Base-by-base conservation (phyloP, 2,888 invertebrate genomes). In the Xanthostigma xanthostigma region DNA sequence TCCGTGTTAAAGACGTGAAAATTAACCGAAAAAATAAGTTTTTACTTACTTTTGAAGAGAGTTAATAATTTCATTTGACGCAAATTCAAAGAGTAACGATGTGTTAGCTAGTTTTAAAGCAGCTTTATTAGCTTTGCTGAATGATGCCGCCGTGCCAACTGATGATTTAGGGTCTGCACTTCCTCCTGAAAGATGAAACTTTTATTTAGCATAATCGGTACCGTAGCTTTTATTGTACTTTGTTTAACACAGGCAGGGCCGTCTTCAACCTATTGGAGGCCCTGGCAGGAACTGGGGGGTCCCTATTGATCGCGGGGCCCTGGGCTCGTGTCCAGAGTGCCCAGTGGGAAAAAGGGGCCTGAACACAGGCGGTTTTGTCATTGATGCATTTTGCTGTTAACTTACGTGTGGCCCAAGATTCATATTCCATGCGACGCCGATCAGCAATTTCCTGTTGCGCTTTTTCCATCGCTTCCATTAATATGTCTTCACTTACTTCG, bases 131-230 rank as follows among this genome's bases (percentile, higher is more conserved):
- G 92, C 90, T 60, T 91, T 90, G 49, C 88, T 89, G 67, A 92
- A 91, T 0, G 90, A 89, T 1, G 90, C 91, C 1, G 90, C 90
- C 0, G 84, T 88, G 3, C 92, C 91, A 11, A 82, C 79, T 0
- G 91, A 82, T 0, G 90, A 89, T 59, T 85, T 86, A 0, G 91
- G 87, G 62, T 90, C 90, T 0, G 86, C 84, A 56, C 84, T 85
- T 53, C 84, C 83, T 62, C 78, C 86, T 84, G 56, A 9, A 63
- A 64, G 50, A 53, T 46, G 43, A 49, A 43, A 36, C 34, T 36
- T 37, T n/a, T 33, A 33, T 17, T 43, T 9, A 41, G 33, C 35
- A 35, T 34, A 48, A 5, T 27, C 6, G 6, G 3, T 27, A 6
- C 6, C 27, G 6, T 27, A 27, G 1, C 27, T 17, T 27, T 27